Conservation (phyloP, 2,797 vertebrate genomes). For the Pseudotriccus pelzelni region DNA sequence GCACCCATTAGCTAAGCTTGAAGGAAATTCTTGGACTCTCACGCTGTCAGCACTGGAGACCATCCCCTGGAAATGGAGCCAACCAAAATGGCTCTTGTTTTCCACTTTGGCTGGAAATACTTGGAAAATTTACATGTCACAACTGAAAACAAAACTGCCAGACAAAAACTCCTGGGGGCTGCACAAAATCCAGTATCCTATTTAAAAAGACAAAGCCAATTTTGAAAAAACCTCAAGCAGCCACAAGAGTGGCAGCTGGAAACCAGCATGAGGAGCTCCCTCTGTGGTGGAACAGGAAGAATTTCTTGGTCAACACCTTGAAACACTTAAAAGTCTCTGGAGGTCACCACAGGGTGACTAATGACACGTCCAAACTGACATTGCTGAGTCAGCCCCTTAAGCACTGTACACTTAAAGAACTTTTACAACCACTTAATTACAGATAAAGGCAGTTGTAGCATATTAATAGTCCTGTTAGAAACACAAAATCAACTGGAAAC, state of each 20-base stretch:
- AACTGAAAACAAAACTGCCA: not conserved
- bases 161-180: not conserved
- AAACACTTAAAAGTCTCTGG: not conserved
- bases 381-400: not conserved
- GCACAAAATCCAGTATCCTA: not conserved
- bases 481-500: not conserved
- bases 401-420: not conserved
- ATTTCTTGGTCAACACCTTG: not conserved
- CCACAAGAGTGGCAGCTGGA: not conserved
- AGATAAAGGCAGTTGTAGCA: not conserved
- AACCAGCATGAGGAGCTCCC: not conserved
- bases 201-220: not conserved
- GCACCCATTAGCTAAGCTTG: not conserved
- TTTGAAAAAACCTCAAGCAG: not conserved
- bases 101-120: not conserved
- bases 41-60: not conserved
- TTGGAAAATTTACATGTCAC: not conserved
- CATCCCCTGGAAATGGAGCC: fast-evolving
- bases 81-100: not conserved
- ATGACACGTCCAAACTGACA: not conserved
- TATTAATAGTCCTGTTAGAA: not conserved
- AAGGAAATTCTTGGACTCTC: not conserved
- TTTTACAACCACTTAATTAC: not conserved
- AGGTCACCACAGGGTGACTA: not conserved
- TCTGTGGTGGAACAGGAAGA: not conserved